Evolutionary conservation across 2,797 vertebrate genomes (phyloP).

Genomic region (Poecilia velifera): DNA sequence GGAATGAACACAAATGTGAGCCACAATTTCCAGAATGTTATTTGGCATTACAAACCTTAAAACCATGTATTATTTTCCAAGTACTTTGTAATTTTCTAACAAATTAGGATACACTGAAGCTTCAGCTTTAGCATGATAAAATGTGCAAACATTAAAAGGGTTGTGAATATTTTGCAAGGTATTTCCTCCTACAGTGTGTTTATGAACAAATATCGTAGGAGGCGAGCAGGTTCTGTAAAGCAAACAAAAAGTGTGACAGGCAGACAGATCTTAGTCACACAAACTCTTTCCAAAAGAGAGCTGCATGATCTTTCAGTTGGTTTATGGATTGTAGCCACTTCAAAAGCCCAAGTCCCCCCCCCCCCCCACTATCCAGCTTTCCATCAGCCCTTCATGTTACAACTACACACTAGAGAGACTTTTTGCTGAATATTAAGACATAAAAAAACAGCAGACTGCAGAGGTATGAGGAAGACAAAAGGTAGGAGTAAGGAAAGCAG

Average conservation of each 20-base stretch:
- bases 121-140: background rate
- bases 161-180: background rate
- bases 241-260: slow-evolving; percentile 64
- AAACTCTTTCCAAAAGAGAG: slow-evolving; percentile 48
- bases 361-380: slow-evolving; percentile 39
- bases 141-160: background rate
- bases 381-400: slow-evolving; percentile 41
- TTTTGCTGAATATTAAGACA: slow-evolving; percentile 45
- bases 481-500: slow-evolving; percentile 39
- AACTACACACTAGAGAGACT: slow-evolving; percentile 31
- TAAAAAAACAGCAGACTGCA: slow-evolving; percentile 35
- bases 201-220: slow-evolving; percentile 64
- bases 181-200: slow-evolving; percentile 52
- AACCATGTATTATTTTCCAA: background rate
- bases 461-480: slow-evolving; percentile 42
- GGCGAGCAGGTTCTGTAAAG: slow-evolving; percentile 58
- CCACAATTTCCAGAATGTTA: background rate
- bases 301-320: slow-evolving; percentile 48
- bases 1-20: background rate
- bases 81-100: background rate
- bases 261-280: slow-evolving; percentile 52
- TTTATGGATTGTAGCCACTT: slow-evolving; percentile 58
- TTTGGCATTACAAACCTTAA: background rate
- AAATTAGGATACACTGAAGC: background rate
- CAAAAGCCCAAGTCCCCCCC: slow-evolving; percentile 32